Evolutionary conservation across 2,113 vertebrate species (phyloP).

Genomic region (Pyrgilauda ruficollis): DNA sequence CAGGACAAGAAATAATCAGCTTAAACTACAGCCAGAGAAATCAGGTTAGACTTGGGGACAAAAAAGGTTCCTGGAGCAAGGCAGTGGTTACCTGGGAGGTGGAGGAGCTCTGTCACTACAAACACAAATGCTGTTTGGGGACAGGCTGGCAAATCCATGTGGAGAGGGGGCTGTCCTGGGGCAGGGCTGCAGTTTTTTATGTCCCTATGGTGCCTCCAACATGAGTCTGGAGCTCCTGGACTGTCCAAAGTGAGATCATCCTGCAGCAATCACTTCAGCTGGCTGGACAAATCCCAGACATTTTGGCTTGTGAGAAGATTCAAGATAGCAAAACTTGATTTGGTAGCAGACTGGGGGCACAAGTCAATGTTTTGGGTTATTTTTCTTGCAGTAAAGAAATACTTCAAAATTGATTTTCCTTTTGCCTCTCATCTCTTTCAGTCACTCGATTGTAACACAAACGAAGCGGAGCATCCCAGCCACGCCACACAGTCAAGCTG

Average conservation of each 20-base stretch:
- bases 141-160: background rate
- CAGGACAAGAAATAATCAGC: constrained; percentile 63
- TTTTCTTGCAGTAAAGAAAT: constrained; percentile 24
- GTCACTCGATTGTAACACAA: background rate
- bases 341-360: background rate
- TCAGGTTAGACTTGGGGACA: constrained; percentile 46
- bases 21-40: constrained; percentile 62
- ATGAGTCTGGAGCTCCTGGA: background rate
- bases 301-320: background rate
- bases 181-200: background rate
- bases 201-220: background rate
- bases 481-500: background rate
- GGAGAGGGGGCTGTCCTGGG: background rate
- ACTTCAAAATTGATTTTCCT: background rate
- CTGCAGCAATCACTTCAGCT: background rate
- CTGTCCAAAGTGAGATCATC: background rate
- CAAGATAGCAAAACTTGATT: background rate
- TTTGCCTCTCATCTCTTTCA: background rate
- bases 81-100: background rate
- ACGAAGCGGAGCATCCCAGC: background rate
- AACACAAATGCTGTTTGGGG: background rate
- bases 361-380: background rate
- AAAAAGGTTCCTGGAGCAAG: background rate
- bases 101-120: background rate
- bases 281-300: background rate